These are phyloP conservation scores for Marronus borbonicus DNA, from an alignment of 2,888 invertebrate species.

Conservation along the genomic window DNA sequence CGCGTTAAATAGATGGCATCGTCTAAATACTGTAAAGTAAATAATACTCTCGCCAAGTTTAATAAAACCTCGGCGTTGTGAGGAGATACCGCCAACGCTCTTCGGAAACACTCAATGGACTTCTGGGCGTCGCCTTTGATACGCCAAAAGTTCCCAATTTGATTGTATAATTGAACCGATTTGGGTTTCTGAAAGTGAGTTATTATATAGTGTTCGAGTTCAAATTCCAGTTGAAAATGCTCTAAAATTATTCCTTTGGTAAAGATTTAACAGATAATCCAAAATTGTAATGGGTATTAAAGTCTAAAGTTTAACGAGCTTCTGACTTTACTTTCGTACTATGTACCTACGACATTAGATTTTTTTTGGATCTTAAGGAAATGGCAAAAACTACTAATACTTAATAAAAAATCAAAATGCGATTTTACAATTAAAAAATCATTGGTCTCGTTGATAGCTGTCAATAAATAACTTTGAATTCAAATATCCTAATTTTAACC, in stretches of 20 bases:
- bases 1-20: constrained; percentile 91
- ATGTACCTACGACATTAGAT: too few relatives aligned
- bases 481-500: too few relatives aligned
- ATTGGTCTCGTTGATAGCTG: too few relatives aligned
- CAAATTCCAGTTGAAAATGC: constrained; percentile 2
- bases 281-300: too few relatives aligned
- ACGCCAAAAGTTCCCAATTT: constrained; percentile 93
- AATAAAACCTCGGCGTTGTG: constrained; percentile 90
- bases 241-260: not conserved
- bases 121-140: constrained; percentile 90
- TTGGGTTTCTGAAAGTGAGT: constrained; percentile 78
- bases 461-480: too few relatives aligned
- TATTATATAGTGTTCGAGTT: not conserved
- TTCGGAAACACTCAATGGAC: constrained; percentile 91
- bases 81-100: constrained; percentile 88
- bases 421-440: too few relatives aligned
- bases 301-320: too few relatives aligned
- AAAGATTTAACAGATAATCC: too few relatives aligned
- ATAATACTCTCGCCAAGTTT: constrained; percentile 87
- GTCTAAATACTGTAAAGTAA: constrained; percentile 90
- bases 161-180: constrained; percentile 88
- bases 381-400: too few relatives aligned
- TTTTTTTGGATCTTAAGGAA: too few relatives aligned
- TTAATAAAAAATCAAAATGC: too few relatives aligned
- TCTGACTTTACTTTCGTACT: too few relatives aligned